These are phyloP conservation scores for Dinomys branickii DNA, from an alignment of 2,113 vertebrate species.

Conservation along the genomic window DNA sequence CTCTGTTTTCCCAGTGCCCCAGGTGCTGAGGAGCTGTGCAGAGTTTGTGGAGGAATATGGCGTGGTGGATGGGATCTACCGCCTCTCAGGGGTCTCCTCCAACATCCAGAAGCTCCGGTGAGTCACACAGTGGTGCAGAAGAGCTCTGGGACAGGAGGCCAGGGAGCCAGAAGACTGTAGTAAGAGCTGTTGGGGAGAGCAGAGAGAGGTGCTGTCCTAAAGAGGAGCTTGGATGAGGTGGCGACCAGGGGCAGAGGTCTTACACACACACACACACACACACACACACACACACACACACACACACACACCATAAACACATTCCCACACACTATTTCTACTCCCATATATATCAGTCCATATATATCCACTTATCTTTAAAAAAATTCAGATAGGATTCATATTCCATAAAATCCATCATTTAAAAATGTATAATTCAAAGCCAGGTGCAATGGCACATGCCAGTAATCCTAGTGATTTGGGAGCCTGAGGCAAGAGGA, in stretches of 20 bases:
- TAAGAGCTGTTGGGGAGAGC: background rate
- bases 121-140: background rate
- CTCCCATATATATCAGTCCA: background rate
- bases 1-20: conserved; percentile 88
- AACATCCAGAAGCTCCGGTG: conserved; percentile 95
- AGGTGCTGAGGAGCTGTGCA: conserved; percentile 91
- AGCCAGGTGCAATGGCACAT: background rate
- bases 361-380: background rate
- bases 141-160: background rate
- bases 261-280: background rate
- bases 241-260: background rate
- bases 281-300: background rate
- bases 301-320: background rate
- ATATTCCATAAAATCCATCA: background rate
- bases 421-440: background rate
- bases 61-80: conserved; percentile 95
- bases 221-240: background rate
- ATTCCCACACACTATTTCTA: no score
- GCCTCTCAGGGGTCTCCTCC: conserved; percentile 95
- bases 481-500: background rate
- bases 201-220: background rate
- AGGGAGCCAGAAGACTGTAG: background rate
- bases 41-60: conserved; percentile 95
- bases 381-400: background rate
- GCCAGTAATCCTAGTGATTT: background rate